Evolutionary conservation across 2,888 invertebrate species (phyloP).

Genomic region (Philonicus albiceps): DNA sequence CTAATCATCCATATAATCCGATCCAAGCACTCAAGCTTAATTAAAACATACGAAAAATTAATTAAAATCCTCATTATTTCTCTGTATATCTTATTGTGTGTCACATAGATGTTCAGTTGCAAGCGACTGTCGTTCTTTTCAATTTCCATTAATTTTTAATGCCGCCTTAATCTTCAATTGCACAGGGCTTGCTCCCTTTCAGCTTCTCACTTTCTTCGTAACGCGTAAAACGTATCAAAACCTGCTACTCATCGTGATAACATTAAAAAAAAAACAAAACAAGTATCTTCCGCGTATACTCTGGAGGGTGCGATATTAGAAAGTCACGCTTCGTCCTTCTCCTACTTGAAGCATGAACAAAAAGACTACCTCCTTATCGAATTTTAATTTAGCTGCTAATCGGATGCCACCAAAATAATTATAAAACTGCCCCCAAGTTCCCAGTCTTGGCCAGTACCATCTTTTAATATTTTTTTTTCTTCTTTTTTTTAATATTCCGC

Average conservation of each 20-base stretch:
- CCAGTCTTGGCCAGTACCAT: not conserved
- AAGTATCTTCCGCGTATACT: not conserved
- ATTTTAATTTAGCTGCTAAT: constrained; percentile 1
- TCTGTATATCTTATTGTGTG: not conserved
- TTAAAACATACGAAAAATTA: not conserved
- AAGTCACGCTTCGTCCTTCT: not conserved
- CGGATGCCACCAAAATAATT: not conserved
- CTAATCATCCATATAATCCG: not conserved
- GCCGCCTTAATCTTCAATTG: not conserved
- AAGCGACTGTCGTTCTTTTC: not conserved
- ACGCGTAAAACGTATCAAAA: not conserved
- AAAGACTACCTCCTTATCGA: not conserved
- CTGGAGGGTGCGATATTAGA: not conserved
- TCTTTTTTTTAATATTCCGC: constrained; percentile 8
- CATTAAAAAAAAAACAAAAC: not conserved
- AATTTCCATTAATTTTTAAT: not conserved
- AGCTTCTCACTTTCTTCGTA: not conserved
- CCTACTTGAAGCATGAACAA: not conserved
- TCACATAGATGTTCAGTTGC: not conserved
- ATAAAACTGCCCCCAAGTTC: not conserved
- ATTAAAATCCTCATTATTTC: not conserved
- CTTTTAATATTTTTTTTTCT: not conserved
- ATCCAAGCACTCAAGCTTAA: not conserved
- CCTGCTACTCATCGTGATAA: not conserved
- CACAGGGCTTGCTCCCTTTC: not conserved